Base-by-base conservation (phyloP, 2,797 vertebrate species). In the Botia almorhae region DNA sequence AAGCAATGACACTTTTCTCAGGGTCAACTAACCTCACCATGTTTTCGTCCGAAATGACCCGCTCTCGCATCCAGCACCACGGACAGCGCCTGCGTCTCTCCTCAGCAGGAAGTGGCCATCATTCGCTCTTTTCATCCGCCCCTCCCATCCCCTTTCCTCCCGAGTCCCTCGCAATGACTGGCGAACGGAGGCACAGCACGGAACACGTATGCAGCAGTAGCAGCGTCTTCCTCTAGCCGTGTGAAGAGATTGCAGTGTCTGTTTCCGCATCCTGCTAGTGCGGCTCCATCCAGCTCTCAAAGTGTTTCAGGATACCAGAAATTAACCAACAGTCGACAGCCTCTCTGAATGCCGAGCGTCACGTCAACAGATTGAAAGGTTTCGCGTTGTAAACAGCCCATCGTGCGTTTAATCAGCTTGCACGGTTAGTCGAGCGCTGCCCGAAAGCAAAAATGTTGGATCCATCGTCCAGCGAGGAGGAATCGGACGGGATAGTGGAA, bases 381-480 rank as follows among this genome's bases (percentile, higher is more conserved):
- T 74, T 75, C 61, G 23, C 75, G 60, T 55, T 16, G 76, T 46
- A 43, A 76, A 69, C 23, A 76, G 7, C 79, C 29, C 55, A 48
- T 39, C 71, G 43, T 61, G 33, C 73, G 60, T 67, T 81, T 46
- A 43, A 77, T 76, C 84, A 76, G 85, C 85, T 83, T 74, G 73
- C 55, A 78, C 80, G 85, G 77, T 82, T 82, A 84, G 83, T 79
- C 68, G 74, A 85, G 79, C 69, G 53, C 83, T 76, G 69, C 53
- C 19, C 75, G 60, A 77, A 73, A 76, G 80, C 90, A 90, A 94
- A 83, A 87, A 98, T 98, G 97, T 92, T 98, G 92, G 97, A 98
- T 90, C 97, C 97, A 82, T 98, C 97, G 91, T 98, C 97, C 92
- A 98, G 97, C 91, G 97, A 98, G 89, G 97, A 98, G 87, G 97